phyloP scores from a whole-genome alignment of 1,140 invertebrate genomes.

The Dryas iulia region DNA sequence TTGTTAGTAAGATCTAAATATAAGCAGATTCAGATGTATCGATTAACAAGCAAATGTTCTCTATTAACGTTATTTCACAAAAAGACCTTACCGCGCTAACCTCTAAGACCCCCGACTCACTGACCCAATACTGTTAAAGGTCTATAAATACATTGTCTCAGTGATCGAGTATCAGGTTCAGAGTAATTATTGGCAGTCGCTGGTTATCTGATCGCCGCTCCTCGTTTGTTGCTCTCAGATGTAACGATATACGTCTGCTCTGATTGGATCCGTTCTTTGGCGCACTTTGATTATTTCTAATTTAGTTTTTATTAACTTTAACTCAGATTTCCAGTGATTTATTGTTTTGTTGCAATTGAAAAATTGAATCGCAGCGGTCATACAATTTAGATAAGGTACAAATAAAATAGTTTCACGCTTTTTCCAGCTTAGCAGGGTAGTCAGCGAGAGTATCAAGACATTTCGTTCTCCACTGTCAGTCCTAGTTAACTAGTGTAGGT shows the following conservation, averaged over 20 bases:
- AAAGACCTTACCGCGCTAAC: background rate
- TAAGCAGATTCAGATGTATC: background rate
- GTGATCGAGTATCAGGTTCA: background rate
- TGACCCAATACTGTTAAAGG: background rate
- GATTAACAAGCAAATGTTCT: background rate
- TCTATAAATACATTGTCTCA: background rate
- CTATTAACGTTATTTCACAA: background rate
- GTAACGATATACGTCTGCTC: background rate
- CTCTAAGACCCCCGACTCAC: background rate
- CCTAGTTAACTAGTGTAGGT: no score
- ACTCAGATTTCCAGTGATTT: background rate
- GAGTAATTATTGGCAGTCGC: background rate
- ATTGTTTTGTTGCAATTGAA: no score
- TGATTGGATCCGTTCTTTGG: background rate
- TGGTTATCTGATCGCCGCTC: background rate
- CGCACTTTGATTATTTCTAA: constrained; percentile 2
- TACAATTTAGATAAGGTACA: no score
- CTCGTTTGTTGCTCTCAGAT: background rate
- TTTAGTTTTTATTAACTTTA: background rate
- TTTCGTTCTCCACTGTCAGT: no score
- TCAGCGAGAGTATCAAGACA: no score
- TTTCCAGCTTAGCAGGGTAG: no score
- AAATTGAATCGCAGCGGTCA: no score
- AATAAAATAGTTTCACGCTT: no score
- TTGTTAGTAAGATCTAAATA: no score